Percentiles rank a stretch among this genome's conserved stretches.
phyloP scores from a whole-genome alignment of 2,888 invertebrate species.

The Anodontia alba region DNA sequence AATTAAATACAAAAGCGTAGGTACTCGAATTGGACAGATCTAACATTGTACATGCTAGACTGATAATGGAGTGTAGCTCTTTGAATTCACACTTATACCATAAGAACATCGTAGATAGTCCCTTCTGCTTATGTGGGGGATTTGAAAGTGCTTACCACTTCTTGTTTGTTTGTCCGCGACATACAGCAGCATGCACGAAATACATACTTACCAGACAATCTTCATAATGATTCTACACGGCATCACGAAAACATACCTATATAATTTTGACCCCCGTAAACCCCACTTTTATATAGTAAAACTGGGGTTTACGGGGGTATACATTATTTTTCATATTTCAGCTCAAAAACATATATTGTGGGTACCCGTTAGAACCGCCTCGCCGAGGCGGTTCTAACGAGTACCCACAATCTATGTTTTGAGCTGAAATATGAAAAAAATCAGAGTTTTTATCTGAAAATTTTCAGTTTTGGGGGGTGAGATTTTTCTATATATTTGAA shows the following conservation, averaged over 20 bases:
- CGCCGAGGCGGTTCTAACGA: too few relatives aligned
- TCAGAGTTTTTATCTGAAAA: too few relatives aligned
- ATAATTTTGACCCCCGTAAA: too few relatives aligned
- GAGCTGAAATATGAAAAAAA: too few relatives aligned
- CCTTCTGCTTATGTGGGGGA: neutral
- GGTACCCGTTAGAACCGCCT: too few relatives aligned
- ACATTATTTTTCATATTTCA: too few relatives aligned
- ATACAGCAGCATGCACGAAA: neutral
- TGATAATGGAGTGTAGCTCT: neutral
- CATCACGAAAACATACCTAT: too few relatives aligned
- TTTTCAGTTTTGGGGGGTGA: too few relatives aligned
- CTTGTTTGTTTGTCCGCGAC: neutral
- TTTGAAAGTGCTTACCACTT: neutral
- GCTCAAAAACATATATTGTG: neutral
- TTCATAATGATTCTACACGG: neutral
- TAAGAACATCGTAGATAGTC: neutral
- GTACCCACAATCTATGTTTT: too few relatives aligned
- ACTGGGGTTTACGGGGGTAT: too few relatives aligned
- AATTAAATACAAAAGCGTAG: neutral
- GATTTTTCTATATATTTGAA: too few relatives aligned
- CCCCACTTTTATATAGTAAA: too few relatives aligned
- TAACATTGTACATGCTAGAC: neutral
- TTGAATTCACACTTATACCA: neutral
- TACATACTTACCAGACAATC: neutral
- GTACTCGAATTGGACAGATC: neutral